Evolutionary conservation across 1,140 invertebrate species (phyloP).

Genomic region (Camponotus vicinus): DNA sequence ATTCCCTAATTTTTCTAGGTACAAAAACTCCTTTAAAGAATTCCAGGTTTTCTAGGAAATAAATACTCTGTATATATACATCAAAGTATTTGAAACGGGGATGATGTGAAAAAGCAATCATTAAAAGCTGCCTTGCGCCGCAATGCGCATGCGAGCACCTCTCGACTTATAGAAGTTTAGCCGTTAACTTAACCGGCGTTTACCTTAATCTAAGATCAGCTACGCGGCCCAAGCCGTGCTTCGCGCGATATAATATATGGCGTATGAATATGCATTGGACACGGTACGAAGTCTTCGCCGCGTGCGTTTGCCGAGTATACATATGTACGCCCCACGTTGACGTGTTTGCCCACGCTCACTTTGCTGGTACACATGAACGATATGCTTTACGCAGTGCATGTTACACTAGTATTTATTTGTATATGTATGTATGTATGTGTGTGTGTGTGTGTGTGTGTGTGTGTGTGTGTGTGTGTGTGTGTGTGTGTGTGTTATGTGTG

Average conservation of each 20-base stretch:
- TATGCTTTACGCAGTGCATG: slow-evolving; percentile 12
- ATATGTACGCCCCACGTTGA: slow-evolving; percentile 48
- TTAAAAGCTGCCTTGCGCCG: slow-evolving; percentile 34
- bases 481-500: no score
- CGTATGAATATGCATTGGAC: slow-evolving; percentile 86
- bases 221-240: slow-evolving; percentile 71
- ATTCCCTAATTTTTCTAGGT: no score
- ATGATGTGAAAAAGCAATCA: neutral
- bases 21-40: no score
- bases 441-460: neutral
- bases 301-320: slow-evolving; percentile 58
- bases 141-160: slow-evolving; percentile 77
- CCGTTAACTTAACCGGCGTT: slow-evolving; percentile 87
- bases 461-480: neutral
- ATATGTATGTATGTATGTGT: neutral
- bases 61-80: no score
- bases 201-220: slow-evolving; percentile 87
- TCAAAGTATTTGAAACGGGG: neutral
- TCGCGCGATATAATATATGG: slow-evolving; percentile 83
- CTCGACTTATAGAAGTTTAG: slow-evolving; percentile 83
- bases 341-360: slow-evolving; percentile 70
- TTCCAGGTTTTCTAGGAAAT: no score
- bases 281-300: slow-evolving; percentile 79
- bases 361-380: slow-evolving; percentile 47
- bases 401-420: neutral